Base-by-base conservation (phyloP, 2,888 invertebrate genomes). In the Tubulanus polymorphus region DNA sequence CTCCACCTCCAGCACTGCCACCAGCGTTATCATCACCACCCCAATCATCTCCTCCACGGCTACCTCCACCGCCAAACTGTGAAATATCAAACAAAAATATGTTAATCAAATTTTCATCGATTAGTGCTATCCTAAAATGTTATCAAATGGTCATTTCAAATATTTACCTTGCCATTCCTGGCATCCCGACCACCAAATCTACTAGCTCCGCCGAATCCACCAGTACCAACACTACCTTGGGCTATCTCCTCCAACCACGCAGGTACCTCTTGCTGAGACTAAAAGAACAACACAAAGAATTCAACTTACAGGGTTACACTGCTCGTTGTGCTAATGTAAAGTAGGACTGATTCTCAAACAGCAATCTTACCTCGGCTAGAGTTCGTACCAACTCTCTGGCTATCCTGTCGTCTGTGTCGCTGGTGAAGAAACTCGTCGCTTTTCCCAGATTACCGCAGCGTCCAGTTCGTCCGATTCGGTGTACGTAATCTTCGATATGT, bases 401-500 rank as follows among this genome's bases (percentile, higher is more conserved):
- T 0, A 73, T 58, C 72, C 93, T 91, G n/a, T 63, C 60, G 20
- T 68, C 71, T 0, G 73, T 59, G 73, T 92, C 68, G 30, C 63
- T 51, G 6, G 58, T 59, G 57, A 66, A 72, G 61, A 72, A 74
- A 26, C 71, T 71, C 8, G 70, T 69, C 18, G 65, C 66, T 74
- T 71, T 79, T 81, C 87, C 96, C 63, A 96, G 84, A 83, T 99
- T 99, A 60, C 99, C 99, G 89, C 97, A 97, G 74, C 99, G 90
- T 54, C 99, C 97, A 25, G 97, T 99, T 85, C 97, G 90, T 54
- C 97, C 97, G 82, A 97, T 99, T 51, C 86, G 82, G 82, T 99
- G 99, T 59, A 99, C 99, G 80, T 99, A 99, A 80, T 99, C 99
- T 79, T 99, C 99, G 65, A 99, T 93, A 79, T 96, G 94, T 25